phyloP scores from a whole-genome alignment of 2,888 invertebrate species.

The Notodonta dromedarius region DNA sequence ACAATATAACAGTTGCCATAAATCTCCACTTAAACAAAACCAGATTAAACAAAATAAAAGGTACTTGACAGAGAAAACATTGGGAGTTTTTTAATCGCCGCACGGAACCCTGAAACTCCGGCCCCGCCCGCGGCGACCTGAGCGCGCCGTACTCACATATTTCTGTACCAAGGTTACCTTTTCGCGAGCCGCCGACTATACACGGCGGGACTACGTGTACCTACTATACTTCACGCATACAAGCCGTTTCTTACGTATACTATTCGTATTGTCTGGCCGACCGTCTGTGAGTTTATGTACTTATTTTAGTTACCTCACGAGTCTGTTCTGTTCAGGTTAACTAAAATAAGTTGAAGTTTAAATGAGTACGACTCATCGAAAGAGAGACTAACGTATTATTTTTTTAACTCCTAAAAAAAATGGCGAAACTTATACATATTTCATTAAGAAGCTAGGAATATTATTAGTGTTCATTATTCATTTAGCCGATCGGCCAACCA shows the following conservation, averaged over 20 bases:
- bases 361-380: no score
- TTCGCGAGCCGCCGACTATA: conserved; percentile 48
- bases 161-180: conserved; percentile 62
- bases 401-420: no score
- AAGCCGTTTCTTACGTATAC: conserved; percentile 10
- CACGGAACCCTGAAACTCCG: conserved; percentile 21
- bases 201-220: conserved; percentile 16
- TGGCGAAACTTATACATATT: no score
- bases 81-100: neutral
- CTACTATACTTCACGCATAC: conserved; percentile 16
- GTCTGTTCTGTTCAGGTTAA: neutral
- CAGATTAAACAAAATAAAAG: no score
- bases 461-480: no score
- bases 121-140: conserved; percentile 29
- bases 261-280: conserved; percentile 9
- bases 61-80: no score
- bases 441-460: no score
- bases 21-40: no score
- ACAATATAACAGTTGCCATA: no score
- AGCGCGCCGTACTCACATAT: conserved; percentile 48
- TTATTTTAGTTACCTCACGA: no score
- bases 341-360: neutral
- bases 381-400: no score
- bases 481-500: neutral
- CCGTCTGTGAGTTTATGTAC: conserved; percentile 3